Base-by-base conservation (phyloP, 2,888 invertebrate genomes). In the Neocrepidodera transversa region DNA sequence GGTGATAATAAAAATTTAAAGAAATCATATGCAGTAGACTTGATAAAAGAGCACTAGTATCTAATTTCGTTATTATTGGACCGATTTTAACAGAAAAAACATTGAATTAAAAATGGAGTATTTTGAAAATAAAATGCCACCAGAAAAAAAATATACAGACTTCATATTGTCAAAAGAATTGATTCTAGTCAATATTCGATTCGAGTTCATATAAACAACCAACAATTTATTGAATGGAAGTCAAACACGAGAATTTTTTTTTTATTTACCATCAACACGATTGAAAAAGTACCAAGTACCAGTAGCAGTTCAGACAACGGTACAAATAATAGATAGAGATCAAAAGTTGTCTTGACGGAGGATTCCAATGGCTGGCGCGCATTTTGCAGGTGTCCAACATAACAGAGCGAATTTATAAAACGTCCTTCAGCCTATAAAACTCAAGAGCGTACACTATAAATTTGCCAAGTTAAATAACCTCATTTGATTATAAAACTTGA, bases 401-500 rank as follows among this genome's bases (percentile, higher is more conserved):
- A 59, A 60, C 60, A 67, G 68, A 71, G 68, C 65, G 67, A 69
- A 71, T 71, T 72, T 67, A n/a, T n/a, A 63, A 68, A 45, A 71
- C 69, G 72, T 64, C 72, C 71, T 72, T 72, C 71, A 70, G 66
- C 69, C 47, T 65, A 71, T 72, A 70, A 72, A 71, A 71, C 63
- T 61, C 65, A 62, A 70, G 38, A 69, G 66, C 66, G 66, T 68
- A 58, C 61, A 59, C 65, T 62, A 67, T 69, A 70, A 71, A 70
- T 71, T 67, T 68, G 50, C 52, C 62, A 64, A 68, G 69, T 71
- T 72, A 70, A 71, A 71, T 69, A 71, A 70, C 71, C 71, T 70
- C 68, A 70, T 71, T 71, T 68, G 68, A 66, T 66, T 67, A 69
- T 65, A 68, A 67, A 69, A 71, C 69, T 61, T 65, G 45, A 53